A percentile compares a stretch with the other conserved stretches of the same genome.
Conservation (phyloP, 2,797 vertebrate genomes). For the Labroides dimidiatus region DNA sequence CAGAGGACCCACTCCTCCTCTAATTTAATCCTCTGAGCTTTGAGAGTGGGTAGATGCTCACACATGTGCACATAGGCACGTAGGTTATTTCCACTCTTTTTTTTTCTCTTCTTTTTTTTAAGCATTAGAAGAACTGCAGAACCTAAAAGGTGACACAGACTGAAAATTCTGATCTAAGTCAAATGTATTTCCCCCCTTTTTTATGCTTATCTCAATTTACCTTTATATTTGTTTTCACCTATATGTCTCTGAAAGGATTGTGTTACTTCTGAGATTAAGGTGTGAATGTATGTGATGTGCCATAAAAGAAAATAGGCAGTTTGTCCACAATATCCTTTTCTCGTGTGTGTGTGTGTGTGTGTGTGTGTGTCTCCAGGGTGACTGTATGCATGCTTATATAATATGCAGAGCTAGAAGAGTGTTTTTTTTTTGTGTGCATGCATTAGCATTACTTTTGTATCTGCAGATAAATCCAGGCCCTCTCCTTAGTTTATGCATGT, state of each 20-base stretch:
- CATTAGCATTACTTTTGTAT: slow-evolving; percentile 50
- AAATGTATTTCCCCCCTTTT: background rate
- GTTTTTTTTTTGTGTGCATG: slow-evolving; percentile 18
- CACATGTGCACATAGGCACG: background rate
- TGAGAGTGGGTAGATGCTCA: slow-evolving; percentile 58
- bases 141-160: background rate
- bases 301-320: slow-evolving; percentile 17
- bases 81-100: background rate
- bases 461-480: slow-evolving; percentile 46
- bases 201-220: background rate
- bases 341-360: slow-evolving; percentile 54
- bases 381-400: slow-evolving; percentile 28
- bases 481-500: slow-evolving; percentile 66
- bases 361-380: slow-evolving; percentile 49
- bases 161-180: too few relatives aligned
- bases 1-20: slow-evolving; percentile 47
- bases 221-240: background rate
- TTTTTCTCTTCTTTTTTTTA: slow-evolving; percentile 7
- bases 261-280: slow-evolving; percentile 25
- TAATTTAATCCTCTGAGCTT: slow-evolving; percentile 81
- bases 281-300: slow-evolving; percentile 32
- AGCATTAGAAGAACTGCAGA: slow-evolving; percentile 5
- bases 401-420: slow-evolving; percentile 30
- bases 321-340: slow-evolving; percentile 26
- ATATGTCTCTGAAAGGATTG: slow-evolving; percentile 9